These are phyloP conservation scores for Sebastolobus altivelis DNA, from an alignment of 2,797 vertebrate species.

Conservation along the genomic window DNA sequence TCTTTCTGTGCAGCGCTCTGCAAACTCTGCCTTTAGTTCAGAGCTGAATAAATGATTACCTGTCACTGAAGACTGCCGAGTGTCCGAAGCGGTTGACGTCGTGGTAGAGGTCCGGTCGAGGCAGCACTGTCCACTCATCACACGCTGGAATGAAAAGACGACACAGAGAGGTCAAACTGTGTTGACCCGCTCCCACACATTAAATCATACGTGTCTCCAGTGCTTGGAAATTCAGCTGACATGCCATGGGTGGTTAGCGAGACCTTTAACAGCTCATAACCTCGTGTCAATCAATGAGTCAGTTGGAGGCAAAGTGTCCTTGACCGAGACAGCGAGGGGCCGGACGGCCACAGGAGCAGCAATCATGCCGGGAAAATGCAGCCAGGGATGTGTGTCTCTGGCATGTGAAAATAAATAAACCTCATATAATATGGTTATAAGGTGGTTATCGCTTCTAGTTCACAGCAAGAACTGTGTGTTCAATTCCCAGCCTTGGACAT, in stretches of 20 bases:
- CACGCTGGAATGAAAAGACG: constrained; percentile 84
- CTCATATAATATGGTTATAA: neutral
- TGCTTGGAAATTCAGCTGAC: neutral
- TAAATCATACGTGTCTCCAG: constrained; percentile 22
- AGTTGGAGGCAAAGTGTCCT: neutral
- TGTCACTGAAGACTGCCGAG: constrained; percentile 89
- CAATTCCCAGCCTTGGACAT: neutral
- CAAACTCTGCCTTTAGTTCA: neutral
- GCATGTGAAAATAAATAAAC: neutral
- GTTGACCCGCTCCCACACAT: constrained; percentile 4
- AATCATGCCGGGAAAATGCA: neutral
- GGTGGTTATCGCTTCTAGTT: neutral
- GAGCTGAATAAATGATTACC: constrained; percentile 80
- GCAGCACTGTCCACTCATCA: constrained; percentile 93
- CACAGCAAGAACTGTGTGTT: neutral
- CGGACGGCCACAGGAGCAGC: neutral
- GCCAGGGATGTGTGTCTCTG: neutral
- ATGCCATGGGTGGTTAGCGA: neutral
- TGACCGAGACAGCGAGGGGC: neutral
- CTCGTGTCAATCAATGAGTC: constrained; percentile 29
- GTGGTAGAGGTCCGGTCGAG: constrained; percentile 89
- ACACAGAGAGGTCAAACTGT: constrained; percentile 27
- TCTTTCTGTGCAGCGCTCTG: neutral
- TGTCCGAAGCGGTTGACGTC: constrained; percentile 98
- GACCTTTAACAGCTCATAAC: constrained; percentile 40